Conservation (phyloP, 2,888 invertebrate genomes). For the Tipula lateralis region DNA sequence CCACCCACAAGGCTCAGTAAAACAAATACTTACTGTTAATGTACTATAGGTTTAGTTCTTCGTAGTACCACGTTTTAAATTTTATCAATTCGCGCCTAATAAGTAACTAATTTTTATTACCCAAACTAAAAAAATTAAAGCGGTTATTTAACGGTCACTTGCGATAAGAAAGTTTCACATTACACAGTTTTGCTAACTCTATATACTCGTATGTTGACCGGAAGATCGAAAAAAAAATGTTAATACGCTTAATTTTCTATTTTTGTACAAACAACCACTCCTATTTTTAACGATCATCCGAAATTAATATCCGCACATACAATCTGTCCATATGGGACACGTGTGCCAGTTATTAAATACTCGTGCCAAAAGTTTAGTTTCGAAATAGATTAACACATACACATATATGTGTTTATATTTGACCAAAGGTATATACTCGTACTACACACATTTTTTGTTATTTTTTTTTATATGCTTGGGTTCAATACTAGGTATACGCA, state of each 20-base stretch:
- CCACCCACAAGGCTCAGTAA: no score
- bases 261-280: constrained; percentile 11
- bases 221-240: background rate
- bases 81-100: no score
- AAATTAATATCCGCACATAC: background rate
- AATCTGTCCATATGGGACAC: constrained; percentile 24
- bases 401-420: background rate
- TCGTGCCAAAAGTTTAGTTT: background rate
- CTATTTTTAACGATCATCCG: constrained; percentile 24
- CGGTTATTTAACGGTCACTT: constrained; percentile 19
- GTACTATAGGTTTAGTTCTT: no score
- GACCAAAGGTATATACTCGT: background rate
- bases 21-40: no score
- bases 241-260: background rate
- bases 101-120: background rate
- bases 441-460: background rate
- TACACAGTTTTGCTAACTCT: background rate
- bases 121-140: background rate
- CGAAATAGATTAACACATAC: background rate
- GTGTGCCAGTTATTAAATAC: background rate
- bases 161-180: constrained; percentile 9
- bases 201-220: background rate
- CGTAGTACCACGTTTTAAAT: no score
- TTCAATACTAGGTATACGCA: background rate
- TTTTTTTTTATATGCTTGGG: background rate